A percentile compares a stretch with the other conserved stretches of the same genome.
Conservation (phyloP, 2,888 invertebrate genomes). For the Pseudococcus viburni region DNA sequence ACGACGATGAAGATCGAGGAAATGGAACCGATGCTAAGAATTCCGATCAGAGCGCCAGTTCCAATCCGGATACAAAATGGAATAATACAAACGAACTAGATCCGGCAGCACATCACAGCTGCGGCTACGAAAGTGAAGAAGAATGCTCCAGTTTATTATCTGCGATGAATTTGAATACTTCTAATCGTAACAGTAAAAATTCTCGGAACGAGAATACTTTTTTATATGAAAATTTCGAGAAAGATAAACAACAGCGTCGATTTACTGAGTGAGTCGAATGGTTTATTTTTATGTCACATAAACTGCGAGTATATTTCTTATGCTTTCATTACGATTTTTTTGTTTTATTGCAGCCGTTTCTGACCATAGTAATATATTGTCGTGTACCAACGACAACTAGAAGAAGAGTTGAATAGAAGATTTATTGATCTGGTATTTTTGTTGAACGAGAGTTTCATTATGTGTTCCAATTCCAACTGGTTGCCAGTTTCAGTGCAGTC, state of each 20-base stretch:
- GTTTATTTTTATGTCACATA: not conserved
- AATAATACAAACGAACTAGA: conserved; percentile 31
- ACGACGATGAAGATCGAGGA: conserved; percentile 50
- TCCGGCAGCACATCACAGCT: not conserved
- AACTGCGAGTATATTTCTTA: not conserved
- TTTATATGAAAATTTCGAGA: conserved; percentile 54
- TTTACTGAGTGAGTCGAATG: conserved; percentile 52
- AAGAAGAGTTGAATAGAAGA: not conserved
- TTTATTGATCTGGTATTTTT: not conserved
- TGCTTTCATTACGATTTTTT: not conserved
- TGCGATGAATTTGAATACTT: conserved; percentile 40
- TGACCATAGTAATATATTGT: conserved; percentile 26
- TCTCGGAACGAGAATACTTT: conserved; percentile 37
- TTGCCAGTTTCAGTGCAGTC: not conserved
- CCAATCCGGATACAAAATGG: not conserved
- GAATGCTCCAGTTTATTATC: conserved; percentile 54
- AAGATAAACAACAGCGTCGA: conserved; percentile 59
- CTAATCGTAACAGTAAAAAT: conserved; percentile 4
- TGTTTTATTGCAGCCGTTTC: conserved; percentile 25
- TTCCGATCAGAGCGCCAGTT: not conserved
- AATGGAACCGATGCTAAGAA: not conserved
- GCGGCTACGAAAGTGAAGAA: conserved; percentile 50
- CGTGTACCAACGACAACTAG: not conserved
- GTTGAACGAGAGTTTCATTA: not conserved
- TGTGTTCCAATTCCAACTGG: not conserved